Base-by-base conservation (phyloP, 2,888 invertebrate genomes). In the Xanthia icteritia region DNA sequence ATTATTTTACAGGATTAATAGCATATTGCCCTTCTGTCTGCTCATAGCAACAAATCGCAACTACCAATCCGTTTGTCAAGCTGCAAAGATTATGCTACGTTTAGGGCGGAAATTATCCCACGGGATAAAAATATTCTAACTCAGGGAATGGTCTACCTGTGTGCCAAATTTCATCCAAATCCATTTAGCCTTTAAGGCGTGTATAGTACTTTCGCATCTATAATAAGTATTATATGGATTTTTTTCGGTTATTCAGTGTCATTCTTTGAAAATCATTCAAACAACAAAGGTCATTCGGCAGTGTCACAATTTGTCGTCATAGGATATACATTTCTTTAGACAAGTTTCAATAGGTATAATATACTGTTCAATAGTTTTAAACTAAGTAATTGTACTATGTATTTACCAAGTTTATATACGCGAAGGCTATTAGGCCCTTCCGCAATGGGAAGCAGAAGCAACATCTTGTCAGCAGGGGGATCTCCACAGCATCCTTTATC, bases 371-470 rank as follows among this genome's bases (percentile, higher is more conserved):
- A 27, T 58, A 51, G n/a, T 20, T n/a, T 64, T 23, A 45, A 54
- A 69, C 45, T n/a, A 31, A 51, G 8, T 48, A 63, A 17, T 17
- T 5, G 31, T n/a, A 5, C 70, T 0, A 58, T 36, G 1, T 72
- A 89, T 92, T 93, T 90, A 96, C 96, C 92, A 96, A 90, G 83
- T 96, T 96, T 73, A 94, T 86, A 79, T 96, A 96, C 1, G 95
- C 96, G 83, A 96, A 95, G 72, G 94, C 92, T 61, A 96, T 94
- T 45, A 96, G 94, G 3, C 96, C 96, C 81, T 92, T 94, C 81
- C 96, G 88, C 42, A 96, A 86, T 0, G 96, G 96, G 60, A 96
- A 94, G 84, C 96, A 96, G 89, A 96, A 95, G 85, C 96, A 96
- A 86, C 96, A 96, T 95, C 93, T 90, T 89, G 96, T 96, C 51